Conservation (phyloP, 2,888 invertebrate species). For the Siphlonurus alternatus region DNA sequence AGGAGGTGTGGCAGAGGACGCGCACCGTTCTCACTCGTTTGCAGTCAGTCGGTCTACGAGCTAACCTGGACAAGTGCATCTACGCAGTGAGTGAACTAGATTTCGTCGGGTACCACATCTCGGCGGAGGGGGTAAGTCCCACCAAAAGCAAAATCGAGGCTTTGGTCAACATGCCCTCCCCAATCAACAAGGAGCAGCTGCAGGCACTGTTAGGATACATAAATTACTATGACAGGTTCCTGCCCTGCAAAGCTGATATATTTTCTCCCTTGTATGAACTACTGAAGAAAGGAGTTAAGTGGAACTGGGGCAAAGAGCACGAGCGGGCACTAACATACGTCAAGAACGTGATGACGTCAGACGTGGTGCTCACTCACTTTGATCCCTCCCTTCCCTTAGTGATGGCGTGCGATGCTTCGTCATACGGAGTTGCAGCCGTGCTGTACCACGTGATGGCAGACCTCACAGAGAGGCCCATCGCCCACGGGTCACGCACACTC, state of each 20-base stretch:
- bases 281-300: not conserved
- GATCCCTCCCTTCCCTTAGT: slow-evolving; percentile 17
- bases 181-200: not conserved
- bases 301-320: not conserved
- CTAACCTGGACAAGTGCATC: not conserved
- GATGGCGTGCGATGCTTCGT: slow-evolving; percentile 22
- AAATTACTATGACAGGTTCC: slow-evolving; percentile 5
- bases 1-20: not conserved
- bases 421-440: slow-evolving; percentile 18
- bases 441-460: slow-evolving; percentile 15
- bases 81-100: not conserved
- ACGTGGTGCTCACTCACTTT: slow-evolving; percentile 19
- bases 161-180: not conserved
- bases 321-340: not conserved
- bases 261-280: not conserved
- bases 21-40: not conserved
- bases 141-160: slow-evolving; percentile 1
- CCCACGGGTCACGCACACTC: slow-evolving; percentile 18
- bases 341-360: slow-evolving; percentile 8
- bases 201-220: not conserved
- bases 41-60: not conserved
- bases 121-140: slow-evolving; percentile 4
- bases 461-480: slow-evolving; percentile 19
- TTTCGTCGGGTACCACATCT: not conserved
- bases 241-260: not conserved